Percentiles rank a stretch among this genome's conserved stretches.
These are phyloP conservation scores for Zootoca vivipara DNA, from an alignment of 2,113 vertebrate genomes.

Conservation along the genomic window DNA sequence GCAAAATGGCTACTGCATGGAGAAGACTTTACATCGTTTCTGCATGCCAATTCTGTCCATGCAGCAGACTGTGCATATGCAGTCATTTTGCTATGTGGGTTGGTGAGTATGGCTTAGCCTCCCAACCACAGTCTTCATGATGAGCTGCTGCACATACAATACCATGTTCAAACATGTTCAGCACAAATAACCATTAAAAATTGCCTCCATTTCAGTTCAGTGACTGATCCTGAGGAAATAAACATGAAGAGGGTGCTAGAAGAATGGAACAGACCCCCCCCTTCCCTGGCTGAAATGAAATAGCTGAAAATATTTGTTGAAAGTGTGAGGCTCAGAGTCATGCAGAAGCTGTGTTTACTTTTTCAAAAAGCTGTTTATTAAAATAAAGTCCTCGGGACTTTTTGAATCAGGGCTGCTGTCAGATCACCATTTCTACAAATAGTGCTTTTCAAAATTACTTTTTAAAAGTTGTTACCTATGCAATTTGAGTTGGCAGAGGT, in stretches of 20 bases:
- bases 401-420: conserved; percentile 64
- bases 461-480: conserved; percentile 69
- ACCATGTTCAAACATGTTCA: background rate
- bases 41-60: background rate
- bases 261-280: background rate
- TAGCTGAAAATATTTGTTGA: conserved; percentile 9
- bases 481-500: conserved; percentile 59
- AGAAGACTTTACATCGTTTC: background rate
- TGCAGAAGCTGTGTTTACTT: conserved; percentile 68
- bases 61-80: background rate
- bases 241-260: background rate
- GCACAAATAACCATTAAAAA: background rate
- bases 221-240: background rate
- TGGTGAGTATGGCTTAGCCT: background rate
- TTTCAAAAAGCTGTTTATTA: conserved; percentile 72
- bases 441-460: conserved; percentile 68
- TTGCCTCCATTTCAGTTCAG: background rate
- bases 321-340: conserved; percentile 47
- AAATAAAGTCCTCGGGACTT: conserved; percentile 62
- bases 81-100: background rate
- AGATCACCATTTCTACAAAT: conserved; percentile 50
- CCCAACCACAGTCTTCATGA: background rate
- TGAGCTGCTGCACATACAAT: background rate
- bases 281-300: conserved; percentile 17
- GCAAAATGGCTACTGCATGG: background rate